Percentiles rank a stretch among this genome's conserved stretches.
These are phyloP conservation scores for Frieseomelitta varia DNA, from an alignment of 1,140 invertebrate genomes.

Conservation along the genomic window DNA sequence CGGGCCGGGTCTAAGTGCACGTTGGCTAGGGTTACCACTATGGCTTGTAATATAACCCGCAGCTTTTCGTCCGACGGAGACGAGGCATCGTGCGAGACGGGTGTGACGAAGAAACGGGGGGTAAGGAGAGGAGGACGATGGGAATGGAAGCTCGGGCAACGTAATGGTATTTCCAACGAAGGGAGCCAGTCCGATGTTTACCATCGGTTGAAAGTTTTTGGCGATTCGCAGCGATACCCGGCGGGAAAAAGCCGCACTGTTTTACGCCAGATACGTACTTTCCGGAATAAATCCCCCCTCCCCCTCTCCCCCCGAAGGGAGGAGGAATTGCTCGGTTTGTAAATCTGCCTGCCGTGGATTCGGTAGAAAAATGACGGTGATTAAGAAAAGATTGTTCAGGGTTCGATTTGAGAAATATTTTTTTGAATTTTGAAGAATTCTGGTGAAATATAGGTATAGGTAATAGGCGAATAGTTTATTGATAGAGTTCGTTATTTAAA, in stretches of 20 bases:
- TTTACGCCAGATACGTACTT: background rate
- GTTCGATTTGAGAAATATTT: no score
- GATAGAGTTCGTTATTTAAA: no score
- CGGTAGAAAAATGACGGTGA: background rate
- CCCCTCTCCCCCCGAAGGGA: no score
- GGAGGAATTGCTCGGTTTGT: background rate
- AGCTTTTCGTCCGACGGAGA: constrained; percentile 30
- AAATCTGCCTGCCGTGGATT: background rate
- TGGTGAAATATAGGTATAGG: no score
- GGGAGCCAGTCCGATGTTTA: constrained; percentile 53
- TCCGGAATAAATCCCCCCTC: constrained; percentile 1
- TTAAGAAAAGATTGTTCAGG: background rate
- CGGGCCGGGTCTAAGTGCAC: constrained; percentile 65
- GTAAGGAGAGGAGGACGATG: background rate
- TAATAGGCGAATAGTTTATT: no score
- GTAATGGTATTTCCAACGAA: constrained; percentile 68
- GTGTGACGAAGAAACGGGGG: constrained; percentile 23
- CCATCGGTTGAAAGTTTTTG: constrained; percentile 57
- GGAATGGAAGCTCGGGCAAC: constrained; percentile 29
- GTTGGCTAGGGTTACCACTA: constrained; percentile 70
- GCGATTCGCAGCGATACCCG: constrained; percentile 52
- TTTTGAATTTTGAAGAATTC: no score
- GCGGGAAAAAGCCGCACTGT: constrained; percentile 1
- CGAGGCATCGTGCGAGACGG: background rate
- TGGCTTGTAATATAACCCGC: constrained; percentile 70